Conservation (phyloP, 2,113 vertebrate genomes). For the Cygnus atratus region DNA sequence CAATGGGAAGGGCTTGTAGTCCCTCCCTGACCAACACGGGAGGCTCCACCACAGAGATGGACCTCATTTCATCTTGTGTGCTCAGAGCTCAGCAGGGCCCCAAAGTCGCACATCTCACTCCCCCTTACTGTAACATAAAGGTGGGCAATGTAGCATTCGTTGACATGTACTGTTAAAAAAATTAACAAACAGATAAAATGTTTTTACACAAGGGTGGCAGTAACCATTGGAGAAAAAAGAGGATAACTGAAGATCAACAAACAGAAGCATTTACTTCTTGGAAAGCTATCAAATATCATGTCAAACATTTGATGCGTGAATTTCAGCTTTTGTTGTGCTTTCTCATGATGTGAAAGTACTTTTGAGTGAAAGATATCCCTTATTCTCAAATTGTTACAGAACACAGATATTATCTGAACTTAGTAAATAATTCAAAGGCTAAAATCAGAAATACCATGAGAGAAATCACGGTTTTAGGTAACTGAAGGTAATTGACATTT, state of each 20-base stretch:
- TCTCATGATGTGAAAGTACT: not conserved
- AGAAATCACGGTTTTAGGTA: not conserved
- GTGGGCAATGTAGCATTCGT: rapidly evolving
- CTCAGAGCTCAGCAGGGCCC: not conserved
- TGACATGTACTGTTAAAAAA: too few relatives aligned
- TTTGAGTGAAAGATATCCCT: not conserved
- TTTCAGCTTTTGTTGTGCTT: not conserved
- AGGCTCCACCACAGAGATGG: rapidly evolving
- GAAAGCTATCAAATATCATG: rapidly evolving
- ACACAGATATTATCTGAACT: not conserved
- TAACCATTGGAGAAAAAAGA: not conserved
- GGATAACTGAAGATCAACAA: not conserved
- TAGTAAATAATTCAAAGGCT: not conserved
- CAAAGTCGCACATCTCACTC: too few relatives aligned
- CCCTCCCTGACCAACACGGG: not conserved
- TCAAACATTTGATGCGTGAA: rapidly evolving
- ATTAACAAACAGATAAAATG: not conserved
- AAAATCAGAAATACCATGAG: not conserved
- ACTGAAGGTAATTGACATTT: not conserved
- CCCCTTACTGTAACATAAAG: too few relatives aligned
- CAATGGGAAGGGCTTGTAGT: rapidly evolving
- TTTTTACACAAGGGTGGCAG: not conserved
- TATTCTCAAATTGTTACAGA: not conserved
- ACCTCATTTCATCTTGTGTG: rapidly evolving
- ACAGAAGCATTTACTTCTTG: not conserved